phyloP scores from a whole-genome alignment of 2,797 vertebrate genomes.

The Pseudopleuronectes americanus region DNA sequence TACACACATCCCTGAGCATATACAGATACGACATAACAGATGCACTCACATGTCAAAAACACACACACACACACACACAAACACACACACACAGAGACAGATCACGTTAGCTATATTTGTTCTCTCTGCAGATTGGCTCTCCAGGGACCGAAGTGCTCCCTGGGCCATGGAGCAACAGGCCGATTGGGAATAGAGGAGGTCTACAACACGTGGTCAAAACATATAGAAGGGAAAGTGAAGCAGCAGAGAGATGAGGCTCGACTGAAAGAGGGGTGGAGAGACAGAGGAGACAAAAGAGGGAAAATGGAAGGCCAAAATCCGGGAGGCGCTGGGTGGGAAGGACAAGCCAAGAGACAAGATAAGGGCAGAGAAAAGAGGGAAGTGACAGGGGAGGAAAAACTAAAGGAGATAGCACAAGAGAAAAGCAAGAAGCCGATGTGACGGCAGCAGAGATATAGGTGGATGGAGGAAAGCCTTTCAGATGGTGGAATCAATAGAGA shows the following conservation, averaged over 20 bases:
- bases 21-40: constrained; percentile 40
- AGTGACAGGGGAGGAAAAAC: constrained; percentile 61
- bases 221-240: constrained; percentile 47
- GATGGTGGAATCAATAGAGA: constrained; percentile 63
- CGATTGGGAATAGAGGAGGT: constrained; percentile 56
- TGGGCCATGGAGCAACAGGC: constrained; percentile 56
- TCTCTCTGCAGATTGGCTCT: constrained; percentile 64
- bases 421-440: constrained; percentile 51
- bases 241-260: constrained; percentile 47
- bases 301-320: constrained; percentile 40
- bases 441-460: constrained; percentile 62
- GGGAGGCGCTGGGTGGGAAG: constrained; percentile 41
- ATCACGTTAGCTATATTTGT: constrained; percentile 66
- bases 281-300: constrained; percentile 29
- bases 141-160: constrained; percentile 41
- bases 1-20: constrained; percentile 30
- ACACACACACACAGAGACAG: constrained; percentile 46
- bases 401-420: constrained; percentile 52
- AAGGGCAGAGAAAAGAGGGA: constrained; percentile 62
- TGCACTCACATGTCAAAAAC: constrained; percentile 53
- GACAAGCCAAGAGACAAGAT: constrained; percentile 70
- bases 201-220: constrained; percentile 41
- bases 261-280: neutral
- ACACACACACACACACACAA: constrained; percentile 43
- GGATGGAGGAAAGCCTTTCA: constrained; percentile 61